phyloP scores from a whole-genome alignment of 2,797 vertebrate genomes.

The Prionace glauca region DNA sequence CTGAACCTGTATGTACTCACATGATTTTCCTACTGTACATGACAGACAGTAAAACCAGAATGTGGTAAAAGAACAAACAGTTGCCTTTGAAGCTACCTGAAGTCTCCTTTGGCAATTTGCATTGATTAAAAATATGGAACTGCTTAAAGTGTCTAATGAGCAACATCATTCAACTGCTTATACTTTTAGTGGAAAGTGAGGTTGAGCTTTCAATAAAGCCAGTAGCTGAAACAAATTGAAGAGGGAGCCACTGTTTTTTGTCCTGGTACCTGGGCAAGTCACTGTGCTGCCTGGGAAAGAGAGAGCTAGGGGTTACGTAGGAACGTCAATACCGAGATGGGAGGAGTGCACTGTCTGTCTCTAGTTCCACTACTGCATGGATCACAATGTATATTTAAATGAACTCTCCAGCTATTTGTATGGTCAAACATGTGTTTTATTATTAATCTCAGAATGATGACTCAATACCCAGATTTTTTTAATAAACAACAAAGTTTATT shows the following conservation, averaged over 20 bases:
- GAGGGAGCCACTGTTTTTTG: neutral
- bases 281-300: too few species aligned
- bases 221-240: neutral
- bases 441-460: too few species aligned
- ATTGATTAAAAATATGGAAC: neutral
- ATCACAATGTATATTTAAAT: too few species aligned
- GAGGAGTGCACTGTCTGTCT: too few species aligned
- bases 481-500: too few species aligned
- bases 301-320: too few species aligned
- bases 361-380: too few species aligned
- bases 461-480: too few species aligned
- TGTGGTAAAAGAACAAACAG: neutral
- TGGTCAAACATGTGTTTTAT: too few species aligned
- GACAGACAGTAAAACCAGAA: neutral
- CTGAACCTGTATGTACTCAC: neutral
- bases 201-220: neutral
- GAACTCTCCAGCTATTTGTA: too few species aligned
- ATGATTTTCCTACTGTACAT: neutral
- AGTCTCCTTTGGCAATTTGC: neutral
- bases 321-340: too few species aligned
- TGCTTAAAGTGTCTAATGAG: neutral
- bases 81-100: neutral
- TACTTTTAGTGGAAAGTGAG: neutral
- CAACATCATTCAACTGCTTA: neutral
- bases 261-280: neutral